Percentiles rank a stretch among this genome's conserved stretches.
Conservation (phyloP, 1,140 invertebrate species). For the Drosophila pectinifera region DNA sequence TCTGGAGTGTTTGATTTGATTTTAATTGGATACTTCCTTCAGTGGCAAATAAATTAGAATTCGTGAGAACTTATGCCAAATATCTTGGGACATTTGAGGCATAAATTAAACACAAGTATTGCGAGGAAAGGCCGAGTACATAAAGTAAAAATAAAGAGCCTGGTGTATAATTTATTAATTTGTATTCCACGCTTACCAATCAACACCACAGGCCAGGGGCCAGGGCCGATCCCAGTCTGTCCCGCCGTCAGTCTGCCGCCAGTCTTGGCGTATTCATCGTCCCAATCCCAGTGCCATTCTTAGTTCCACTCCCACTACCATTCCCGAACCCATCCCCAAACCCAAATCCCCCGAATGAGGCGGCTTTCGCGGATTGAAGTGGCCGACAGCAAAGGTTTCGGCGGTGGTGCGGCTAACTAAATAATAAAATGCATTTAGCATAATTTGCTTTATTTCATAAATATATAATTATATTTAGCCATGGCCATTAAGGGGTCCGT, state of each 20-base stretch:
- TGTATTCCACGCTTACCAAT: slow-evolving; percentile 70
- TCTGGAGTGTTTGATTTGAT: slow-evolving; percentile 1
- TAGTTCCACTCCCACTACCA: not conserved
- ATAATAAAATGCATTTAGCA: slow-evolving; percentile 80
- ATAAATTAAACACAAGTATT: slow-evolving; percentile 24
- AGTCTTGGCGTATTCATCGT: slow-evolving; percentile 35
- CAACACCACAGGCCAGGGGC: slow-evolving; percentile 23
- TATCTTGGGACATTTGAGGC: slow-evolving; percentile 14
- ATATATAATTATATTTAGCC: slow-evolving; percentile 76
- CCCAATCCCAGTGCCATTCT: slow-evolving; percentile 20
- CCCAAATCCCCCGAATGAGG: slow-evolving; percentile 34
- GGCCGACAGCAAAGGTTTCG: slow-evolving; percentile 31
- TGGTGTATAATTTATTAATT: slow-evolving; percentile 71
- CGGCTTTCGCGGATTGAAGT: slow-evolving; percentile 43
- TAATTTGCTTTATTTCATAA: slow-evolving; percentile 82
- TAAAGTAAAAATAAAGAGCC: slow-evolving; percentile 40
- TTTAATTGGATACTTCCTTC: not conserved
- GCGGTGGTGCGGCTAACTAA: slow-evolving; percentile 59
- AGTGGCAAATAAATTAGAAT: not conserved
- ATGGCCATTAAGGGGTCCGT: slow-evolving; percentile 29
- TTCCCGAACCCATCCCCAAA: not conserved
- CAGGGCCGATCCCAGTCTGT: slow-evolving; percentile 24
- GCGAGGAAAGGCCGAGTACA: slow-evolving; percentile 16
- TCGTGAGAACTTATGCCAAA: slow-evolving; percentile 6
- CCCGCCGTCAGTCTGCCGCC: slow-evolving; percentile 37